Evolutionary conservation across 2,888 invertebrate genomes (phyloP).

Genomic region (Pachycephus smyrnensis): DNA sequence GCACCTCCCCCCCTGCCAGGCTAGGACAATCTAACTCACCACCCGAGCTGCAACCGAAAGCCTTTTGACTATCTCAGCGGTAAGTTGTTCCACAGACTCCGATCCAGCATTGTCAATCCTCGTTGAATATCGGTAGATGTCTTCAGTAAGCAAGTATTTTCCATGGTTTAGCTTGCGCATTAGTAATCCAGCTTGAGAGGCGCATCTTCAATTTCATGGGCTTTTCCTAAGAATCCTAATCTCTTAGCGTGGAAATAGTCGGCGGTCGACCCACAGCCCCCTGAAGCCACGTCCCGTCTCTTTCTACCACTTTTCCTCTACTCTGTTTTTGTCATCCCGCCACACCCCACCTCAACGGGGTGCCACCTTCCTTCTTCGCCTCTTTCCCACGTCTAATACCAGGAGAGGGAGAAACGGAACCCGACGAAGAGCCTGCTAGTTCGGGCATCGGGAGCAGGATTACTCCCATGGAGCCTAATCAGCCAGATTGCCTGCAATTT

Average conservation of each 20-base stretch:
- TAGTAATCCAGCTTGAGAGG: neutral
- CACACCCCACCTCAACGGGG: neutral
- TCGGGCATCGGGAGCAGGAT: constrained; percentile 41
- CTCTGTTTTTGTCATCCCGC: neutral
- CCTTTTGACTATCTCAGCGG: neutral
- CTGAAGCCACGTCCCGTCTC: neutral
- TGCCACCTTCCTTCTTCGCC: constrained; percentile 3
- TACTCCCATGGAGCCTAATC: constrained; percentile 59
- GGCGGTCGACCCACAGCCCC: neutral
- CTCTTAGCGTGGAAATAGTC: constrained; percentile 24
- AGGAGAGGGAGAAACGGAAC: constrained; percentile 19
- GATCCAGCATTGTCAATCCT: neutral
- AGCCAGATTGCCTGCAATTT: constrained; percentile 63
- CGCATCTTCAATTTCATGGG: constrained; percentile 15
- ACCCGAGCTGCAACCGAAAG: neutral
- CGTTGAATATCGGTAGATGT: neutral
- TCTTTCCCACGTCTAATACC: constrained; percentile 40
- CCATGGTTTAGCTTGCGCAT: neutral
- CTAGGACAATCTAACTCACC: neutral
- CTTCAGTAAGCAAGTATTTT: neutral
- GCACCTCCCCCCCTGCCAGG: no score
- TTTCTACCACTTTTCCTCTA: neutral
- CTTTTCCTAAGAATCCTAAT: constrained; percentile 34
- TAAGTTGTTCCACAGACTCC: neutral
- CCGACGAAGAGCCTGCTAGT: neutral